phyloP scores from a whole-genome alignment of 2,113 vertebrate genomes.

The Puffinus mauretanicus region DNA sequence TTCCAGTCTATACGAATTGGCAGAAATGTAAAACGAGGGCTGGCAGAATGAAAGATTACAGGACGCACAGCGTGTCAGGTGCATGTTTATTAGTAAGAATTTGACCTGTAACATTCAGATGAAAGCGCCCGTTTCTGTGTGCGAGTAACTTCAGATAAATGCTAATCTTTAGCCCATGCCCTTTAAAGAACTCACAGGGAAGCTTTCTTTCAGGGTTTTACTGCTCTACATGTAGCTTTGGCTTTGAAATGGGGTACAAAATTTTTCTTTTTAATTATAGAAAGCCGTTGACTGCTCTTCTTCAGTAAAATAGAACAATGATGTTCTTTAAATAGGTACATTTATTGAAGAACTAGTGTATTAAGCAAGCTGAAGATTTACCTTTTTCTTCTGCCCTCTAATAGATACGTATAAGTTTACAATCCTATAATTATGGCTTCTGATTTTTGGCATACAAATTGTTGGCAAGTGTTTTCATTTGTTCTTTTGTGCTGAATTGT shows the following conservation, averaged over 20 bases:
- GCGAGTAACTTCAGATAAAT: slow-evolving; percentile 42
- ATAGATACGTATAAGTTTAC: not conserved
- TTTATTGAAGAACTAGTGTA: slow-evolving; percentile 26
- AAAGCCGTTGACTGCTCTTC: slow-evolving; percentile 46
- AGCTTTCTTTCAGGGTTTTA: slow-evolving; percentile 1
- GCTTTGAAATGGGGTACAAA: slow-evolving; percentile 33
- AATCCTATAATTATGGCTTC: slow-evolving; percentile 44
- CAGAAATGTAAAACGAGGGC: slow-evolving; percentile 43
- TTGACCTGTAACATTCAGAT: slow-evolving; percentile 31
- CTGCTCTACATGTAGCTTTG: not conserved
- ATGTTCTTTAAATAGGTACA: slow-evolving; percentile 44
- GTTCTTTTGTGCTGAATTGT: not conserved
- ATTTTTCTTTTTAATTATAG: slow-evolving; percentile 52
- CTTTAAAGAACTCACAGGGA: slow-evolving; percentile 33
- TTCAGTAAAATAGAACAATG: slow-evolving; percentile 11
- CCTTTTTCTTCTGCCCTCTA: not conserved
- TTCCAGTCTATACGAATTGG: slow-evolving; percentile 22
- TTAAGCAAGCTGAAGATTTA: slow-evolving; percentile 13
- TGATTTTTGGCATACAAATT: slow-evolving; percentile 26
- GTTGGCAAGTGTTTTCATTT: not conserved
- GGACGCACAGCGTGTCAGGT: not conserved
- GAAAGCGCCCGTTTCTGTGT: slow-evolving; percentile 17
- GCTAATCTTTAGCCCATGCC: slow-evolving; percentile 34
- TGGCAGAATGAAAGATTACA: slow-evolving; percentile 46
- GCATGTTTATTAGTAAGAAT: slow-evolving; percentile 55